These are phyloP conservation scores for Borostomias antarcticus DNA, from an alignment of 2,797 vertebrate genomes.

Conservation along the genomic window DNA sequence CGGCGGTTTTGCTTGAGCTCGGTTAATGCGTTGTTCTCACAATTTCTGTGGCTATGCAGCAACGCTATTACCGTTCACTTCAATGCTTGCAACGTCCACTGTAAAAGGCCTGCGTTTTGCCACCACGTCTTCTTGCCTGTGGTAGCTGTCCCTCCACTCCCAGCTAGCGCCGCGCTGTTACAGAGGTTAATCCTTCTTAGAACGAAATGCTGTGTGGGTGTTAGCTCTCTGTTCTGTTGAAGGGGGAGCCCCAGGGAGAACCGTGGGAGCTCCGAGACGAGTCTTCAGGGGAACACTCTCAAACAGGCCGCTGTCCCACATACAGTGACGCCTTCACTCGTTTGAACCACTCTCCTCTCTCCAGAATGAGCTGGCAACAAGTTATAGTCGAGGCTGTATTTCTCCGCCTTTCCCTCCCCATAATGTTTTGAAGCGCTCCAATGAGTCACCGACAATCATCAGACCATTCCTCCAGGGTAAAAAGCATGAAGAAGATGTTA, in stretches of 20 bases:
- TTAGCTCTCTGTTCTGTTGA: constrained; percentile 34
- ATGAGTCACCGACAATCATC: background rate
- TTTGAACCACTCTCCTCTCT: background rate
- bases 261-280: constrained; percentile 27
- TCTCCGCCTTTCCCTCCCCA: background rate
- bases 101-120: constrained; percentile 12
- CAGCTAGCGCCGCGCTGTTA: constrained; percentile 24
- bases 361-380: background rate
- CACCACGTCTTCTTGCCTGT: constrained; percentile 19
- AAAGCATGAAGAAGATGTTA: background rate
- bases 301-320: background rate
- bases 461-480: background rate
- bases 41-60: background rate
- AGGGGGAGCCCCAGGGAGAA: constrained; percentile 15
- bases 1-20: background rate
- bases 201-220: constrained; percentile 33
- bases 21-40: constrained; percentile 3
- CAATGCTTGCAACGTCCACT: constrained; percentile 15
- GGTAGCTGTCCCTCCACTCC: background rate
- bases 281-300: constrained; percentile 1
- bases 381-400: background rate
- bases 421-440: background rate
- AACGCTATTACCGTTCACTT: constrained; percentile 11
- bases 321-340: background rate
- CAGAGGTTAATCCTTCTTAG: constrained; percentile 32